These are phyloP conservation scores for Sesamia nonagrioides DNA, from an alignment of 1,140 invertebrate species.

Conservation along the genomic window DNA sequence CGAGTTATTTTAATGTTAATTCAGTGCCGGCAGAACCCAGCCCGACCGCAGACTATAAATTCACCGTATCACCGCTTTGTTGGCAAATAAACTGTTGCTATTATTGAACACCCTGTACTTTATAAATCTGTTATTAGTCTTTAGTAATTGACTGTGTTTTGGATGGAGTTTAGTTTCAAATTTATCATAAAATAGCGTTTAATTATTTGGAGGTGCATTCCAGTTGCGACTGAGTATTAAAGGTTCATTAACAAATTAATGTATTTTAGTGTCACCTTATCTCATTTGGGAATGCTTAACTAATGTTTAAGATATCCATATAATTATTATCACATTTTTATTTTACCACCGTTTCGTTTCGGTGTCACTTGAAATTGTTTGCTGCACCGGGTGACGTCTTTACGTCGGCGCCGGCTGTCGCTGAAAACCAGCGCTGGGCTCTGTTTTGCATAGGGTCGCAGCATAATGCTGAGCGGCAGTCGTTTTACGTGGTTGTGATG, in stretches of 20 bases:
- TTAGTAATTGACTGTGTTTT: neutral
- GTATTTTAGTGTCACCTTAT: no score
- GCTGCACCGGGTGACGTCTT: no score
- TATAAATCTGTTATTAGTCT: slow-evolving; percentile 36
- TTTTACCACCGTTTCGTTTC: no score
- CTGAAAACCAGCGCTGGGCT: no score
- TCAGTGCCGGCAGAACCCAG: slow-evolving; percentile 49
- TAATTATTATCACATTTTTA: no score
- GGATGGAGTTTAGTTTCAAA: neutral
- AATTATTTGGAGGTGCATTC: neutral
- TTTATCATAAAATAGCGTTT: neutral
- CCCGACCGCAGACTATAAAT: slow-evolving; percentile 52
- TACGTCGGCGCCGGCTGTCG: no score
- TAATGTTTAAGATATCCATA: no score
- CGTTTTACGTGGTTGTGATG: no score
- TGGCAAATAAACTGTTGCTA: slow-evolving; percentile 49
- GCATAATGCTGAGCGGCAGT: no score
- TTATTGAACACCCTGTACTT: slow-evolving; percentile 23
- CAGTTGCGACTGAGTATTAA: neutral
- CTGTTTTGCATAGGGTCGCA: no score
- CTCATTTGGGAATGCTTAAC: no score
- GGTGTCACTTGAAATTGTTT: no score
- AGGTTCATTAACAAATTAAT: neutral
- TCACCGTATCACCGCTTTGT: slow-evolving; percentile 46
- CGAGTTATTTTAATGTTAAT: slow-evolving; percentile 66